Evolutionary conservation across 1,140 invertebrate species (phyloP).

Genomic region (Arctopsyche grandis): DNA sequence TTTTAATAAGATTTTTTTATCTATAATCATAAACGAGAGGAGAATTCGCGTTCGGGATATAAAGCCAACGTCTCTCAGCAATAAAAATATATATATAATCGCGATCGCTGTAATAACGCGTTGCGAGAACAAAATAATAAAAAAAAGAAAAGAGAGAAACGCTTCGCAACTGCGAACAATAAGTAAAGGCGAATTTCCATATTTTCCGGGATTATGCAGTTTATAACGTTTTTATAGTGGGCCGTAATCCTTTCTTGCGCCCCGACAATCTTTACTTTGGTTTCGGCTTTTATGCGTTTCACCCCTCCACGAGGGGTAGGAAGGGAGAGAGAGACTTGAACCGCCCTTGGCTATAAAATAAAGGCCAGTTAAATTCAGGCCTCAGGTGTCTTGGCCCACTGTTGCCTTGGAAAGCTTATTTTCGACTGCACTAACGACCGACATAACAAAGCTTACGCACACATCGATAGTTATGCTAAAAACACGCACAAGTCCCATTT

Average conservation of each 20-base stretch:
- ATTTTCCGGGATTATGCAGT: slow-evolving; percentile 54
- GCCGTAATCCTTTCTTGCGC: slow-evolving; percentile 53
- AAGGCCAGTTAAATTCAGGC: slow-evolving; percentile 54
- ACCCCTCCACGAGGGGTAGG: slow-evolving; percentile 17
- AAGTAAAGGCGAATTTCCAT: slow-evolving; percentile 52
- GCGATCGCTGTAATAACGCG: slow-evolving; percentile 37
- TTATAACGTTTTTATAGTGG: slow-evolving; percentile 55
- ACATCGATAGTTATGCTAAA: not conserved
- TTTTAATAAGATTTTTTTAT: slow-evolving; percentile 34
- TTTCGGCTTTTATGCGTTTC: slow-evolving; percentile 49
- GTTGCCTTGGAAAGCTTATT: slow-evolving; percentile 12
- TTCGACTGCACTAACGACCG: slow-evolving; percentile 11
- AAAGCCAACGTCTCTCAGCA: slow-evolving; percentile 7
- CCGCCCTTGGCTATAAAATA: slow-evolving; percentile 53
- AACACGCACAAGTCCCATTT: no score
- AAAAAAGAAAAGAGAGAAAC: slow-evolving; percentile 3
- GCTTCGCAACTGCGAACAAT: slow-evolving; percentile 23
- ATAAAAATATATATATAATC: slow-evolving; percentile 44
- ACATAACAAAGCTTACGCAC: not conserved
- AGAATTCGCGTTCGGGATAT: not conserved
- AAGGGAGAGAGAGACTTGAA: not conserved
- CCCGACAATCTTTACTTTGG: slow-evolving; percentile 51
- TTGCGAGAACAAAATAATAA: slow-evolving; percentile 47
- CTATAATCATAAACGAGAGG: slow-evolving; percentile 31
- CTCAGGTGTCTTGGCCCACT: slow-evolving; percentile 52